Evolutionary conservation across 2,113 vertebrate genomes (phyloP).

Genomic region (Papio anubis): DNA sequence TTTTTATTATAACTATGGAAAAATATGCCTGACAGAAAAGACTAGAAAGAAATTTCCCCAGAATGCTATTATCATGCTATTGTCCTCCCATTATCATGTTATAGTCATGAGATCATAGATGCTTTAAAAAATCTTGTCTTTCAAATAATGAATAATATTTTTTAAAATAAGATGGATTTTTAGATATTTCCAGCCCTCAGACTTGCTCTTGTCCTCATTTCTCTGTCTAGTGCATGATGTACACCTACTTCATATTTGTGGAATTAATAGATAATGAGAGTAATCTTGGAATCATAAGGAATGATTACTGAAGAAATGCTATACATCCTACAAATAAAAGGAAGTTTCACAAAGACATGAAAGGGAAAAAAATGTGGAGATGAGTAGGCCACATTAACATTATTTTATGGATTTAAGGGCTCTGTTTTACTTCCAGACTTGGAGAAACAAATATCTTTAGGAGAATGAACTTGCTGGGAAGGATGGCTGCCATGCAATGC

Average conservation of each 20-base stretch:
- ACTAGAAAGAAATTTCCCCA: background rate
- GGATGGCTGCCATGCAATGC: background rate
- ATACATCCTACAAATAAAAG: background rate
- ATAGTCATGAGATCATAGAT: background rate
- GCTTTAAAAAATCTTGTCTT: background rate
- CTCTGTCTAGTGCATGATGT: background rate
- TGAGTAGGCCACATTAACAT: background rate
- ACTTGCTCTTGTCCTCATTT: background rate
- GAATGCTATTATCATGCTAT: background rate
- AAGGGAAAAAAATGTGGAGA: background rate
- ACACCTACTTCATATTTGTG: background rate
- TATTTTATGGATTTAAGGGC: background rate
- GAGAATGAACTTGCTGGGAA: background rate
- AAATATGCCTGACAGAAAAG: background rate
- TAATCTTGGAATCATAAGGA: background rate
- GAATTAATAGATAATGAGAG: background rate
- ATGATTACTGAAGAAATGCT: background rate
- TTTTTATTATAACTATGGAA: background rate
- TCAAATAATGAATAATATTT: background rate
- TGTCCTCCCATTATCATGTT: background rate
- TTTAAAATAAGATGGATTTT: background rate
- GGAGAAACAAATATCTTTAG: background rate
- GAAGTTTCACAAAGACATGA: conserved; percentile 12
- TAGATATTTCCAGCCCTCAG: background rate
- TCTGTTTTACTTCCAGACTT: background rate